A percentile compares a stretch with the other conserved stretches of the same genome.
phyloP scores from a whole-genome alignment of 2,113 vertebrate species.

The western clawed frog (Xenopus tropicalis) region UCB_Xtro_10.0 CM004445.2:90595001-90595500 shows the following conservation, averaged over 20 bases:
- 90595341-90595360: constrained; percentile 86
- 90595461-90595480: constrained; percentile 84
- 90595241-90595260: constrained; percentile 75
- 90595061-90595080: constrained; percentile 47
- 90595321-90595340: constrained; percentile 88
- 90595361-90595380: constrained; percentile 83
- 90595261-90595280: constrained; percentile 88
- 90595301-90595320: constrained; percentile 74
- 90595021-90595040: constrained; percentile 60
- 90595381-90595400: constrained; percentile 80
- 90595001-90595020: constrained; percentile 59
- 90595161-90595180: constrained; percentile 79
- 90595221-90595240: constrained; percentile 64
- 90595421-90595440: constrained; percentile 92
- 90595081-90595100: constrained; percentile 60
- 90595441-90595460: constrained; percentile 93
- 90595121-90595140: constrained; percentile 85
- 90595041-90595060: constrained; percentile 60
- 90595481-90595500: constrained; percentile 78
- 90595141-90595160: constrained; percentile 87
- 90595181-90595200: constrained; percentile 66
- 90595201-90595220: constrained; percentile 63
- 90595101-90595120: constrained; percentile 74
- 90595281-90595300: constrained; percentile 85
- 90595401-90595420: constrained; percentile 93